phyloP scores from a whole-genome alignment of 2,113 vertebrate species.

The Calyptommatus sinebrachiatus region DNA sequence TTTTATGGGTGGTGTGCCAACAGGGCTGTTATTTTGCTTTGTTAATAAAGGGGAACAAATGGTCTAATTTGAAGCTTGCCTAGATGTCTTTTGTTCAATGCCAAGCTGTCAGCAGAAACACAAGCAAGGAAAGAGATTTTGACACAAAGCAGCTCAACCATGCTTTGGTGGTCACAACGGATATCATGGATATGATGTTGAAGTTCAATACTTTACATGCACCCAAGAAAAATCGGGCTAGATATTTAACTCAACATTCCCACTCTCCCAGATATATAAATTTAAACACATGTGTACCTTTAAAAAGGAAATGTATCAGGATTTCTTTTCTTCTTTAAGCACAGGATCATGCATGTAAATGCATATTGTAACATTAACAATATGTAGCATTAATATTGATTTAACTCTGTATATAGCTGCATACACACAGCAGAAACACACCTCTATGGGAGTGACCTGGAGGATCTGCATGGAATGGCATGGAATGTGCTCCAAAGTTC shows the following conservation, averaged over 20 bases:
- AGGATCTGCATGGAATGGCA: no score
- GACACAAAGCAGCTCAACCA: constrained; percentile 34
- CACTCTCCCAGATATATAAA: background rate
- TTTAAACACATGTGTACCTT: background rate
- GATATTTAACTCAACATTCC: background rate
- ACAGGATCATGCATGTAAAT: background rate
- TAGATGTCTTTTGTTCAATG: constrained; percentile 32
- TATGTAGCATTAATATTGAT: no score
- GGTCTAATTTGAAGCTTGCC: constrained; percentile 40
- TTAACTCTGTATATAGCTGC: no score
- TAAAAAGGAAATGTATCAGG: background rate
- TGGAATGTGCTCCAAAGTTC: no score
- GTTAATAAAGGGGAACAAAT: constrained; percentile 26
- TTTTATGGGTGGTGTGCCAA: constrained; percentile 4
- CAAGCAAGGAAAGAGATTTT: constrained; percentile 35
- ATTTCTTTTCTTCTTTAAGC: no score
- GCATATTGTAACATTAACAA: background rate
- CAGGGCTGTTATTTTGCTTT: constrained; percentile 25
- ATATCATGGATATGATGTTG: constrained; percentile 12
- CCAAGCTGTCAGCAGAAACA: constrained; percentile 37
- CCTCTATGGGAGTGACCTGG: no score
- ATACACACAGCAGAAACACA: no score
- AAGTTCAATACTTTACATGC: background rate
- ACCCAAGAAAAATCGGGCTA: background rate
- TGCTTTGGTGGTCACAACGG: constrained; percentile 13